A percentile compares a stretch with the other conserved stretches of the same genome.
Conservation (phyloP, 2,113 vertebrate genomes). For the Promerops cafer region DNA sequence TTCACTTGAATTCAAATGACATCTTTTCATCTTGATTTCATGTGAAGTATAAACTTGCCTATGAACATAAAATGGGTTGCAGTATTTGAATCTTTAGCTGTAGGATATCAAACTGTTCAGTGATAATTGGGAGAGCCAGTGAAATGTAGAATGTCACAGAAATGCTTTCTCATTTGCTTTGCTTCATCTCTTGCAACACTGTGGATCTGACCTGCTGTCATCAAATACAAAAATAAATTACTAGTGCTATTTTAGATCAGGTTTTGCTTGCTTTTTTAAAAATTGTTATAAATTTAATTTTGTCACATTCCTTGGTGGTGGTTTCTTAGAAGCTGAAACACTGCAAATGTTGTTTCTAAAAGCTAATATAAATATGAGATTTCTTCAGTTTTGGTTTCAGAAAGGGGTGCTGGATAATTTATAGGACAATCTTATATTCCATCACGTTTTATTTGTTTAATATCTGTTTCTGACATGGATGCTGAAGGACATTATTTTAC, state of each 20-base stretch:
- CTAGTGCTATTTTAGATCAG: neutral
- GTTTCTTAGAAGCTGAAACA: neutral
- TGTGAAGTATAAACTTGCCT: neutral
- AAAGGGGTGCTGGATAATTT: neutral
- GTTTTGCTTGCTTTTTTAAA: neutral
- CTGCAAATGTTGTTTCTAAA: neutral
- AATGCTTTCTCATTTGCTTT: neutral
- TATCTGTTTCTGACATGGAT: neutral
- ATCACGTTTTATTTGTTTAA: neutral
- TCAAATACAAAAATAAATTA: neutral
- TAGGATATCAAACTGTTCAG: neutral
- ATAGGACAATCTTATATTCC: neutral
- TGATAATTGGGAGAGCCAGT: neutral
- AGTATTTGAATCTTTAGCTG: neutral
- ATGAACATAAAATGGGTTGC: neutral
- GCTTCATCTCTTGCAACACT: neutral
- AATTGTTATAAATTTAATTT: neutral
- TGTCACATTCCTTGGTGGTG: neutral
- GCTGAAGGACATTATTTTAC: neutral
- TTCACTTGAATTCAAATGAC: neutral
- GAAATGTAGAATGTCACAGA: neutral
- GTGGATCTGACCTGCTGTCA: neutral
- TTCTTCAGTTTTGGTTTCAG: neutral
- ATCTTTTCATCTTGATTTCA: neutral
- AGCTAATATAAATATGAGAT: neutral